Base-by-base conservation (phyloP, 2,888 invertebrate species). In the Microplitis deprimator region DNA sequence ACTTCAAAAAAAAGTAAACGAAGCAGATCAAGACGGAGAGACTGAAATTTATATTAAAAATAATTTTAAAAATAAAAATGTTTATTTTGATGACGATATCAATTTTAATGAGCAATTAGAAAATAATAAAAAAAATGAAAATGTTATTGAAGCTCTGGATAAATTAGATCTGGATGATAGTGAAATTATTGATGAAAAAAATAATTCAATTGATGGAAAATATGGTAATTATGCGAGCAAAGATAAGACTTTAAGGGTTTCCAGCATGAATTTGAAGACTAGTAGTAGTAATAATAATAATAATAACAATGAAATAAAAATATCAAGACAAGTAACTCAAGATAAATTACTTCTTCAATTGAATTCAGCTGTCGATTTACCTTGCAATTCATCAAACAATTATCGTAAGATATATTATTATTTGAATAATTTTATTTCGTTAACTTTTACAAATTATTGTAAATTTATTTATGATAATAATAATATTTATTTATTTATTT, bases 1-100 rank as follows among this genome's bases (percentile, higher is more conserved):
- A 84, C 83, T 83, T 70, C 82, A 81, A 77, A 64, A 72, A 77
- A 79, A 68, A 29, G 81, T 81, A n/a, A 17, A 20, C 75, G 80
- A 13, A 61, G 67, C 13, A 79, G 75, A 40, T 79, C 74, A 67
- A 41, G 75, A 13, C 50, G 50, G 1, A 50, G 50, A 13, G 50
- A 50, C 50, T 13, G 50, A 50, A 50, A 50, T 50, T 50, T 0
- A 50, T 8, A 13, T 8, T 13, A 50, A 50, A 50, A 50, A 50
- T 29, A 29, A 29, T 29, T 29, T 29, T 29, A 29, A 4, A 29
- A 29, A 29, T 29, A 29, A 29, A 29, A 29, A 29, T 29, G 29
- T 29, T 29, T 29, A 29, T 29, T 29, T 29, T 29, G 3, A 29
- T 29, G 29, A 29, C 29, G 29, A 29, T 10, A 13, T 50, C 1